Evolutionary conservation across 1,140 invertebrate genomes (phyloP).

Genomic region (Drosophila malerkotliana): DNA sequence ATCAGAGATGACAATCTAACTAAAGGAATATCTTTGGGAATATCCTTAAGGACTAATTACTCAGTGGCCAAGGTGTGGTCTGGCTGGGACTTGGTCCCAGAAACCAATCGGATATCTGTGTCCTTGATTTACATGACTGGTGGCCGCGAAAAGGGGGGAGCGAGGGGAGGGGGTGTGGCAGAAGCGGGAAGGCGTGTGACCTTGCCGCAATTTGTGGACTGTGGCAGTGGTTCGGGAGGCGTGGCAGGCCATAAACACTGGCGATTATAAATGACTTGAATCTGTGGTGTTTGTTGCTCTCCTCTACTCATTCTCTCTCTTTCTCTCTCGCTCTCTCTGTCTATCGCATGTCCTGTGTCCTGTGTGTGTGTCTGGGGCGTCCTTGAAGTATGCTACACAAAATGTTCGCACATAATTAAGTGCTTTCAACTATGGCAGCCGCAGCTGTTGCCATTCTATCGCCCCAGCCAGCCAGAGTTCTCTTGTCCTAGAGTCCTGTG

Average conservation of each 20-base stretch:
- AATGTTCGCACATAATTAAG: constrained; percentile 63
- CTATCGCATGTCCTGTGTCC: not conserved
- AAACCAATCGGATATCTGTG: constrained; percentile 22
- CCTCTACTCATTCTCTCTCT: too few relatives aligned
- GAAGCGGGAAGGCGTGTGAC: not conserved
- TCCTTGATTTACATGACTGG: constrained; percentile 42
- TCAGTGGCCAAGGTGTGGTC: constrained; percentile 2
- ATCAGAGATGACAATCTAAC: not conserved
- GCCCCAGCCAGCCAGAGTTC: not conserved
- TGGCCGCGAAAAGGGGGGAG: not conserved
- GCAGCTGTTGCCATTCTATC: constrained; percentile 3
- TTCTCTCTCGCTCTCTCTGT: not conserved
- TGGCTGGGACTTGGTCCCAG: constrained; percentile 4
- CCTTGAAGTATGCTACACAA: constrained; percentile 30
- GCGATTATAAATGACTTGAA: constrained; percentile 47
- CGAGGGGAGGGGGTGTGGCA: not conserved
- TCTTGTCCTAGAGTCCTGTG: not conserved
- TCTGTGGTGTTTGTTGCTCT: not conserved
- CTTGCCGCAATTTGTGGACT: constrained; percentile 17
- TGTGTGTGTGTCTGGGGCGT: not conserved
- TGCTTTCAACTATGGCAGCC: constrained; percentile 34
- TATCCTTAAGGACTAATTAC: constrained; percentile 23
- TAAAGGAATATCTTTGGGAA: too few relatives aligned
- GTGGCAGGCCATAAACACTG: constrained; percentile 23
- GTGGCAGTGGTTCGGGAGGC: constrained; percentile 6